A percentile compares a stretch with the other conserved stretches of the same genome.
These are phyloP conservation scores for Drosophila niveifrons DNA, from an alignment of 2,888 invertebrate species.

Conservation along the genomic window DNA sequence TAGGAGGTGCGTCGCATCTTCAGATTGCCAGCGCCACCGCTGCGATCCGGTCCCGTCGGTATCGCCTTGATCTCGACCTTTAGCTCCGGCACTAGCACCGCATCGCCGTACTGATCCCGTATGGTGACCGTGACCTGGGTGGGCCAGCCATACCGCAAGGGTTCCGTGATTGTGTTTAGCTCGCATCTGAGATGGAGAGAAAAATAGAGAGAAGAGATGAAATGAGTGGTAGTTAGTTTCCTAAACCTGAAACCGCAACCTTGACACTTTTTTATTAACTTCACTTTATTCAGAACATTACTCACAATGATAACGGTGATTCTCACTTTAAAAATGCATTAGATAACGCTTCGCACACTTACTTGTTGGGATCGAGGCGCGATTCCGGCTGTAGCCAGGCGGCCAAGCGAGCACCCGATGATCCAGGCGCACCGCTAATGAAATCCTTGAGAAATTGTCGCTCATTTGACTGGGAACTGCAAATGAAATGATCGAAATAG, in stretches of 20 bases:
- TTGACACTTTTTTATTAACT: no score
- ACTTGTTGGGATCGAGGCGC: conserved; percentile 92
- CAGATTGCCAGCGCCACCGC: conserved; percentile 71
- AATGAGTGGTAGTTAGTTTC: no score
- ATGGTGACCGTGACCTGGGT: conserved; percentile 92
- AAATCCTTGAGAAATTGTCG: conserved; percentile 96
- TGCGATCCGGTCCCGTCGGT: conserved; percentile 81
- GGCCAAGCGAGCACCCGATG: conserved; percentile 96
- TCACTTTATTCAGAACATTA: no score
- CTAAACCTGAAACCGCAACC: no score
- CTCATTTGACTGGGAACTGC: conserved; percentile 94
- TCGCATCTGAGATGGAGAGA: conserved; percentile 88
- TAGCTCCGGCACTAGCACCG: conserved; percentile 93
- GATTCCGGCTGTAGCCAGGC: conserved; percentile 98
- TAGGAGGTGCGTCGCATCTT: conserved; percentile 83
- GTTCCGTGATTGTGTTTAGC: conserved; percentile 90
- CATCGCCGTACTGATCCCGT: conserved; percentile 96
- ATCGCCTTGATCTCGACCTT: conserved; percentile 87
- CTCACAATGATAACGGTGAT: no score
- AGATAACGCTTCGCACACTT: conserved; percentile 27
- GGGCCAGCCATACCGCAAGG: conserved; percentile 92
- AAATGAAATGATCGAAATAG: conserved; percentile 63
- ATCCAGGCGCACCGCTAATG: conserved; percentile 93
- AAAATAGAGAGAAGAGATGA: background rate
- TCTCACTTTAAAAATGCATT: no score